Base-by-base conservation (phyloP, 2,113 vertebrate species). In the Oncorhynchus tshawytscha region DNA sequence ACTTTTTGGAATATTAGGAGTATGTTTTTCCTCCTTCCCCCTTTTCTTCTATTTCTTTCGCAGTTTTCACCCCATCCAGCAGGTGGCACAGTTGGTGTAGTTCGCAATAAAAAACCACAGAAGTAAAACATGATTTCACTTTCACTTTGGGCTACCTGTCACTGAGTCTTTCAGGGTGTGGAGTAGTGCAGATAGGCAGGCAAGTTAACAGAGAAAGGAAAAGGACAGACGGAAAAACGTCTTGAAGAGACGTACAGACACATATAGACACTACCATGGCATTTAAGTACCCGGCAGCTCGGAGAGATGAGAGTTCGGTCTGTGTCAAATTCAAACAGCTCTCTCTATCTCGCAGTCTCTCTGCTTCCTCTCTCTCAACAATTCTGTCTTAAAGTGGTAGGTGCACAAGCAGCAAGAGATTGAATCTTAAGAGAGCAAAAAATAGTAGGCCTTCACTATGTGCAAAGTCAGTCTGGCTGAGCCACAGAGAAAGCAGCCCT, bases 271-370 rank as follows among this genome's bases (percentile, higher is more conserved):
- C 39, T 66, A 16, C 1, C 29, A 91, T 93, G 92, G 72, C 84
- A 72, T 92, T 92, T 76, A 79, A 80, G 60, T 92, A 94, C 57
- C 92, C 92, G 12, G 77, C 72, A 39, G 86, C 84, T 0, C 83
- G 90, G 20, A 88, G 91, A 62, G 93, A 92, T 54, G 87, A 90
- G 74, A 83, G 60, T 22, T 85, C 91, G 91, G 91, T 94, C 59
- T 84, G 90, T 89, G 70, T 34, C 3, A 3, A 67, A 77, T 79
- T 75, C 20, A 71, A 73, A 62, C 0, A 15, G 0, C 29, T 69
- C 25, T 62, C 57, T 51, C 49, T 71, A 34, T 34, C 31, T 34
- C 31, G 29, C 11, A 27, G 15, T 39, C 18, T 73, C 29, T 51
- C 29, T 34, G 25, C 13, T 48, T 68, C 31, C 39, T 29, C 22